Evolutionary conservation across 2,113 vertebrate genomes (phyloP).

Genomic region (Benitochromis conjunctus): DNA sequence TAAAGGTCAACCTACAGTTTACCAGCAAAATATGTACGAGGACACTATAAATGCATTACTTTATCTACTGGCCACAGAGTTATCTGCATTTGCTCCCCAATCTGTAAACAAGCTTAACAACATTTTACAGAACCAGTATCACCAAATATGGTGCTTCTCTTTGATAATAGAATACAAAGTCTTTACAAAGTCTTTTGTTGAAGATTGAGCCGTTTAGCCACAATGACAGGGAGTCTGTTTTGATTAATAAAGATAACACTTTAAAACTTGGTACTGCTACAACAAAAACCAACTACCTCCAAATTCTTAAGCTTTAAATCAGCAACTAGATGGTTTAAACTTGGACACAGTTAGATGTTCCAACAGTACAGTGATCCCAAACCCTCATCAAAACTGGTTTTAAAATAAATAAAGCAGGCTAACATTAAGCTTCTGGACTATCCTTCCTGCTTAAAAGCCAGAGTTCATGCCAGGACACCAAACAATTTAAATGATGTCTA

Average conservation of each 20-base stretch:
- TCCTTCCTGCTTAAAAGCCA: background rate
- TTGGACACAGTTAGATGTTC: background rate
- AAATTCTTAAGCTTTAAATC: background rate
- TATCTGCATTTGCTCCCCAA: background rate
- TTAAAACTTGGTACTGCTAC: background rate
- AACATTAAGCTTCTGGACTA: background rate
- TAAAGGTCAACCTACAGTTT: background rate
- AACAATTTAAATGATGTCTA: background rate
- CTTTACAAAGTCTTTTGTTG: background rate
- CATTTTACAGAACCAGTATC: background rate
- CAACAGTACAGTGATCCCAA: background rate
- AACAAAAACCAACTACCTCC: background rate
- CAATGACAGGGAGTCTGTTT: background rate
- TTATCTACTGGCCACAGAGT: background rate
- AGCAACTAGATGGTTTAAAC: background rate
- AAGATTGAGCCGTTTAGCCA: background rate
- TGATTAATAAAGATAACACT: background rate
- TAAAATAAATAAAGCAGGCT: background rate
- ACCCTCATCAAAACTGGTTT: background rate
- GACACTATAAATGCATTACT: background rate
- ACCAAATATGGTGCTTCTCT: background rate
- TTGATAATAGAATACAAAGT: background rate
- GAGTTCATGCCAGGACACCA: background rate
- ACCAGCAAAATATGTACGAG: background rate
- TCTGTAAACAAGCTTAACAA: background rate